Evolutionary conservation across 1,140 invertebrate species (phyloP).

Genomic region (Leucophenga varia): DNA sequence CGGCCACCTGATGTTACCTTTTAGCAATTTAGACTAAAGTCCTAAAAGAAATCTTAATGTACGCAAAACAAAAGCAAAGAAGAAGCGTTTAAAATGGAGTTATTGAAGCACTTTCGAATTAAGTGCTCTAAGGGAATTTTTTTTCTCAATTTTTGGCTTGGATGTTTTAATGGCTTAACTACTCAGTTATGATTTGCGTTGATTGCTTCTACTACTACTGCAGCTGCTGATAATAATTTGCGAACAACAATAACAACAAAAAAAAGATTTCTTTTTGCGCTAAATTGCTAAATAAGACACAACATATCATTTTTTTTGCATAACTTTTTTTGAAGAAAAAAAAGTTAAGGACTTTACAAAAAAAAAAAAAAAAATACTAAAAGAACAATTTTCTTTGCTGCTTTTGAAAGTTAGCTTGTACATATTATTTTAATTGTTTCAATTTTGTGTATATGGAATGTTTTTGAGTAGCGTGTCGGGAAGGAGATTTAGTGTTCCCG

Average conservation of each 20-base stretch:
- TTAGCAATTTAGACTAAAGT: constrained; percentile 57
- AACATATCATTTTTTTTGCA: constrained; percentile 11
- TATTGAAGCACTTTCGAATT: constrained; percentile 3
- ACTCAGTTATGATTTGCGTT: not conserved
- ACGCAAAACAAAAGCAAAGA: too few species aligned
- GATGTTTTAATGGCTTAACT: constrained; percentile 38
- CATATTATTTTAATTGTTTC: too few species aligned
- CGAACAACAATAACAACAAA: constrained; percentile 19
- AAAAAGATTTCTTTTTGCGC: constrained; percentile 43
- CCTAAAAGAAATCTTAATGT: constrained; percentile 49
- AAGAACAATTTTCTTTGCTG: not conserved
- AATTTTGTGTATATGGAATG: too few species aligned
- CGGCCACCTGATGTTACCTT: constrained; percentile 56
- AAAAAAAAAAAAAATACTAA: constrained; percentile 4
- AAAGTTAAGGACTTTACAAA: constrained; percentile 1
- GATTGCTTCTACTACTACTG: constrained; percentile 12
- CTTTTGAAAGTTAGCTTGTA: too few species aligned
- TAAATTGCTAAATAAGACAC: constrained; percentile 55
- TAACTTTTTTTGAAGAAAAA: not conserved
- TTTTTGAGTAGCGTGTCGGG: too few species aligned
- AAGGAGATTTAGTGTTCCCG: too few species aligned
- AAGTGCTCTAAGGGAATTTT: constrained; percentile 3
- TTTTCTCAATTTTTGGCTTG: constrained; percentile 21
- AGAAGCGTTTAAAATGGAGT: constrained; percentile 28
- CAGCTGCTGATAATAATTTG: too few species aligned